Evolutionary conservation across 2,888 invertebrate species (phyloP).

Genomic region (Prosopocoilus inquinatus): DNA sequence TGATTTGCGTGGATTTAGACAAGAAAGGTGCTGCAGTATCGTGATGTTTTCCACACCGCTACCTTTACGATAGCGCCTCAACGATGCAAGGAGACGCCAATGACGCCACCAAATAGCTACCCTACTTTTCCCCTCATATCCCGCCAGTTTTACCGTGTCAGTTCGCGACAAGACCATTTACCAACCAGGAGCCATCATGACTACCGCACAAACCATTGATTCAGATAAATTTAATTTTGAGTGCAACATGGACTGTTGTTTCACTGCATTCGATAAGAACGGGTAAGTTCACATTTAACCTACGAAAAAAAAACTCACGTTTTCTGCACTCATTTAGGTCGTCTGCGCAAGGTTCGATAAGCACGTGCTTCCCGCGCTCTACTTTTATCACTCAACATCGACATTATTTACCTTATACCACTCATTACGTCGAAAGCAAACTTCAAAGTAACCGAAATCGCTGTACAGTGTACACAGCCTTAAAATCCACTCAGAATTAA

Average conservation of each 20-base stretch:
- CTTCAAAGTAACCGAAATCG: too few relatives aligned
- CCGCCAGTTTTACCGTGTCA: slow-evolving; percentile 25
- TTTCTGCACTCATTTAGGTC: too few relatives aligned
- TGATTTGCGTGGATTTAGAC: slow-evolving; percentile 8
- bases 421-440: too few relatives aligned
- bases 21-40: slow-evolving; percentile 22
- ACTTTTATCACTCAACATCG: too few relatives aligned
- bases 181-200: slow-evolving; percentile 25
- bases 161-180: slow-evolving; percentile 32
- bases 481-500: too few relatives aligned
- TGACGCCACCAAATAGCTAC: slow-evolving; percentile 22
- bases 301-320: too few relatives aligned
- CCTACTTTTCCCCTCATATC: slow-evolving; percentile 11
- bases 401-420: too few relatives aligned
- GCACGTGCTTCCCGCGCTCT: too few relatives aligned
- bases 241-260: slow-evolving; percentile 80
- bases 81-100: slow-evolving; percentile 22
- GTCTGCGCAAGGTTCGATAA: too few relatives aligned
- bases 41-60: slow-evolving; percentile 10
- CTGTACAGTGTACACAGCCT: too few relatives aligned
- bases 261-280: slow-evolving; percentile 87
- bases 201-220: slow-evolving; percentile 33
- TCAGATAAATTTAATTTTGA: slow-evolving; percentile 30
- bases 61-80: slow-evolving; percentile 20
- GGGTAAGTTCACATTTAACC: slow-evolving; percentile 59